Base-by-base conservation (phyloP, 2,113 vertebrate species). In the Silurus glanis region DNA sequence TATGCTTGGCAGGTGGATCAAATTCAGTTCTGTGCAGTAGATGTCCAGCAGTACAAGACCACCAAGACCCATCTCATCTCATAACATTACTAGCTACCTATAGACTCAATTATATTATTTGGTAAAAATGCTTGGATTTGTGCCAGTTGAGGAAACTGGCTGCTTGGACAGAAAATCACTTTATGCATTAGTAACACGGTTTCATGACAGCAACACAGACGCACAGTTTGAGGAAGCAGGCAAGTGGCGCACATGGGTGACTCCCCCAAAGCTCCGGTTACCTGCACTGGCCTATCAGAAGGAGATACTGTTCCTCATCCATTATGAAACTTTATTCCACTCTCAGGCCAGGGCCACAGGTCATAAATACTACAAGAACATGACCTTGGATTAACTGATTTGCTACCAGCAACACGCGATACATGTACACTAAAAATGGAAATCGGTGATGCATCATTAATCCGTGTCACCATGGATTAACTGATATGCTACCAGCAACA, bases 261-360 rank as follows among this genome's bases (percentile, higher is more conserved):
- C 90, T 91, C 93, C 91, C 67, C 82, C 86, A 92, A 91, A 92
- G 96, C 96, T 97, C 95, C 80, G 90, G 94, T 99, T 98, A 97
- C 97, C 88, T 78, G 87, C 92, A 92, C 93, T 94, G 95, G 95
- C 95, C 94, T 94, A 94, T 94, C 94, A 93, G 93, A 82, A 95
- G 94, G 79, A 28, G 95, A 95, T 95, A 94, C n/a, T 88, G 92
- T 95, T 95, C 92, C 95, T 93, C 93, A 96, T 99, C 89, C 98
- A 99, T 99, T 96, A 98, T 97, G 93, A 92, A 98, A 86, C 92
- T 96, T 96, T 95, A 95, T 97, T 98, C 97, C 97, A 94, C 92
- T 95, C 95, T 95, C 84, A 72, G 93, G 94, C 91, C 90, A 90
- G 92, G 28, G 83, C 80, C 72, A 64, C 85, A 76, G 85, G 89